Conservation (phyloP, 2,113 vertebrate species). For the Tapirus terrestris region DNA sequence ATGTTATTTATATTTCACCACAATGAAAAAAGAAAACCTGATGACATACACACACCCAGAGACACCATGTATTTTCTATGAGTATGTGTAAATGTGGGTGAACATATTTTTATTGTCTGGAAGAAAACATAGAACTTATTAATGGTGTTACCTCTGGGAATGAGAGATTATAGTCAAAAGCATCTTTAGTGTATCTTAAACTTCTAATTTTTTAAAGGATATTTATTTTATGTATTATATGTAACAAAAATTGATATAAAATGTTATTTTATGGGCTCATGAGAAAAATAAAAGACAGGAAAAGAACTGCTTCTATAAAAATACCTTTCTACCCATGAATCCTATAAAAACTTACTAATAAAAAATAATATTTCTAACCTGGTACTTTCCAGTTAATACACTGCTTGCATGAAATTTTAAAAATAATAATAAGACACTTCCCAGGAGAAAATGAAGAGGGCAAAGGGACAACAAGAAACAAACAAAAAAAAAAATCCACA, state of each 20-base stretch:
- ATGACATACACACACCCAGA: background rate
- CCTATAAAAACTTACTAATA: constrained; percentile 59
- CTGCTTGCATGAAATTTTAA: constrained; percentile 13
- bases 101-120: background rate
- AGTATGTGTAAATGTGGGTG: background rate
- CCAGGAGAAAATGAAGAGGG: constrained; percentile 39
- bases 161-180: background rate
- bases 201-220: constrained; percentile 49
- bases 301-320: constrained; percentile 68
- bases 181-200: constrained; percentile 3
- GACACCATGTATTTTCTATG: background rate
- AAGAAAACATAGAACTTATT: background rate
- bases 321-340: constrained; percentile 53
- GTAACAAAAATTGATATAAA: constrained; percentile 50
- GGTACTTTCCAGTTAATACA: constrained; percentile 51
- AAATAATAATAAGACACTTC: constrained; percentile 34
- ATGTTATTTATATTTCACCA: background rate
- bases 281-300: constrained; percentile 64
- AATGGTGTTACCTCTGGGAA: background rate
- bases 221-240: constrained; percentile 29
- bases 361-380: constrained; percentile 64
- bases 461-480: background rate
- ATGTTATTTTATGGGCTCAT: constrained; percentile 50
- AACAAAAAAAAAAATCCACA: background rate
- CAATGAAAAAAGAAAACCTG: background rate